These are phyloP conservation scores for Aplochiton taeniatus DNA, from an alignment of 2,797 vertebrate genomes.

Conservation along the genomic window DNA sequence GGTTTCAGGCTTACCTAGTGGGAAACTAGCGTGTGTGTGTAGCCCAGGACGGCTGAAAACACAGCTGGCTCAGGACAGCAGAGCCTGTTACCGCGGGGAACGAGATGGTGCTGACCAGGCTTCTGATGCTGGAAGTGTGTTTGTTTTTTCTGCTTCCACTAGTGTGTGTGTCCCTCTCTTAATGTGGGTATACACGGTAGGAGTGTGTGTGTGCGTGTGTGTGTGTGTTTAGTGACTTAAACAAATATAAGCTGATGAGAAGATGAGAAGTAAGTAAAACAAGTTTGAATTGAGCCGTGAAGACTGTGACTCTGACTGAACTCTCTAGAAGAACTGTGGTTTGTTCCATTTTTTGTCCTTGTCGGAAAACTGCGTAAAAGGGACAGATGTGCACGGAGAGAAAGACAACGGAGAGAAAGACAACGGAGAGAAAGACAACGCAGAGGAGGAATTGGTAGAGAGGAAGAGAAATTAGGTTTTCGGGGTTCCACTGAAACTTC, in stretches of 20 bases:
- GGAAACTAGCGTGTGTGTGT: neutral
- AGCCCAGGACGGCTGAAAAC: neutral
- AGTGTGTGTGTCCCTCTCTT: no score
- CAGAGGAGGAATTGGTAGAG: neutral
- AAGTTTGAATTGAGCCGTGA: no score
- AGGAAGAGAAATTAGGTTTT: neutral
- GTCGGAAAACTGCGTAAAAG: no score
- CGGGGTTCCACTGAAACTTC: neutral
- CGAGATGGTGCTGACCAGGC: neutral
- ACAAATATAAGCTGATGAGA: neutral
- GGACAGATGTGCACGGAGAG: no score
- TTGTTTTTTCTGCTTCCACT: no score
- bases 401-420: no score
- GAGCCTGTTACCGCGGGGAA: neutral
- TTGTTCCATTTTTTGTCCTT: no score
- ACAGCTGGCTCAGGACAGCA: neutral
- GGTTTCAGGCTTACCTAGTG: neutral
- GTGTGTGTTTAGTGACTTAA: no score
- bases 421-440: neutral
- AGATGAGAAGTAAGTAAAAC: neutral
- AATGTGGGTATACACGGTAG: no score
- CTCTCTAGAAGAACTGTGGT: no score
- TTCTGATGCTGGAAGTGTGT: neutral
- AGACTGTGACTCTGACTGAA: no score
- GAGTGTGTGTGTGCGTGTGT: neutral